A percentile compares a stretch with the other conserved stretches of the same genome.
phyloP scores from a whole-genome alignment of 2,113 vertebrate genomes.

The Lucifuga dentata region DNA sequence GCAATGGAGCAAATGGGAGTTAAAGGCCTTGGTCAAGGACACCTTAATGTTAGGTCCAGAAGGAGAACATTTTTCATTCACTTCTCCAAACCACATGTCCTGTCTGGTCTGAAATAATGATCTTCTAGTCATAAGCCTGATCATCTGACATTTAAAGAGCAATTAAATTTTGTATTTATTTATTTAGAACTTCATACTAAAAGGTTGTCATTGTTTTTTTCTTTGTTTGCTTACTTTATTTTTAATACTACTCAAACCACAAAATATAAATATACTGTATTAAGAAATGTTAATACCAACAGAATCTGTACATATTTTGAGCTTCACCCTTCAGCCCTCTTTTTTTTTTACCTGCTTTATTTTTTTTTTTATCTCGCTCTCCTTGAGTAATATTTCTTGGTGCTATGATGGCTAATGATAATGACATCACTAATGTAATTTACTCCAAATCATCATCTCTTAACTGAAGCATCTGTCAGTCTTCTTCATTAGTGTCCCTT shows the following conservation, averaged over 20 bases:
- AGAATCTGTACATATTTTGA: not conserved
- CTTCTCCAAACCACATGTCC: not conserved
- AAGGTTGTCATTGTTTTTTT: not conserved
- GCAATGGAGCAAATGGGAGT: not conserved
- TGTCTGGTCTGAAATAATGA: not conserved
- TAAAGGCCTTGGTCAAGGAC: constrained; percentile 2
- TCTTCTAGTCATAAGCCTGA: not conserved
- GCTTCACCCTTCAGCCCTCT: not conserved
- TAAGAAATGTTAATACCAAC: not conserved
- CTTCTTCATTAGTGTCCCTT: constrained; percentile 74
- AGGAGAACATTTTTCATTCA: not conserved
- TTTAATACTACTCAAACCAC: no score
- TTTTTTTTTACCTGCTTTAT: constrained; percentile 25
- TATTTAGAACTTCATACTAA: no score
- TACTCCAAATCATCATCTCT: constrained; percentile 71
- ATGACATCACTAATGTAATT: constrained; percentile 74
- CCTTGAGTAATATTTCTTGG: constrained; percentile 37
- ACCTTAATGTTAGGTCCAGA: not conserved
- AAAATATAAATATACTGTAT: no score
- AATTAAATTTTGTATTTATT: no score
- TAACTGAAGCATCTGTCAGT: constrained; percentile 76
- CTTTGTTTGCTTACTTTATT: no score
- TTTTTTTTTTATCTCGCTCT: not conserved
- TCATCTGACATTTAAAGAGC: not conserved
- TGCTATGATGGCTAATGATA: constrained; percentile 67